Conservation (phyloP, 2,888 invertebrate species). For the Carterocephalus palaemon region DNA sequence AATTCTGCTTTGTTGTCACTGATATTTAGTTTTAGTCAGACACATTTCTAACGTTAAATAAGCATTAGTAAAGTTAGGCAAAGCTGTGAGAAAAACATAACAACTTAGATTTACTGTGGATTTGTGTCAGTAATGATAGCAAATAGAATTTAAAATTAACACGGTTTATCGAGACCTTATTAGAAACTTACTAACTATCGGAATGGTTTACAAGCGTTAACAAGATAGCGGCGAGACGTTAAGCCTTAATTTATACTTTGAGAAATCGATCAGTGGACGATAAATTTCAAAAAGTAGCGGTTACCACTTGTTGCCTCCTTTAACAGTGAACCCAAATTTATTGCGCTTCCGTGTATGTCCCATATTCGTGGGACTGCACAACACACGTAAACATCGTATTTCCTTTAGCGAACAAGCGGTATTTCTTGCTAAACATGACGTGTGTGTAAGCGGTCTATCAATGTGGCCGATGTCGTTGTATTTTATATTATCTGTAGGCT, state of each 20-base stretch:
- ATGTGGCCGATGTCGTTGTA: slow-evolving; percentile 19
- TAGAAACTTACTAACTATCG: slow-evolving; percentile 14
- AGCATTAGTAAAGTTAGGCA: too few species aligned
- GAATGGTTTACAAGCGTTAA: slow-evolving; percentile 19
- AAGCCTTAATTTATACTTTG: slow-evolving; percentile 24
- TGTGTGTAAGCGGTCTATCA: slow-evolving; percentile 21
- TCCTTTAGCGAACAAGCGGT: slow-evolving; percentile 16
- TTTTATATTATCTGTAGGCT: slow-evolving; percentile 24
- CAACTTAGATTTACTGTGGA: too few species aligned
- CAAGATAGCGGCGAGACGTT: slow-evolving; percentile 18
- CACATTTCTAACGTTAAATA: not conserved
- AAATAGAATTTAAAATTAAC: too few species aligned
- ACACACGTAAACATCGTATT: slow-evolving; percentile 10
- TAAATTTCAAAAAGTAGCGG: slow-evolving; percentile 19
- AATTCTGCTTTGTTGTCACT: not conserved
- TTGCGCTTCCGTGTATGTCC: slow-evolving; percentile 24
- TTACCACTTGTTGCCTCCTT: slow-evolving; percentile 18
- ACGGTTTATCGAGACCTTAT: slow-evolving; percentile 9
- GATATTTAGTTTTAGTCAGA: not conserved
- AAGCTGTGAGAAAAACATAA: too few species aligned
- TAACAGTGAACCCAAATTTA: slow-evolving; percentile 25
- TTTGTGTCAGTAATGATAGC: too few species aligned
- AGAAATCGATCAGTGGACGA: slow-evolving; percentile 19
- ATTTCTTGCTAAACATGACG: slow-evolving; percentile 23
- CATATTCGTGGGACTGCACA: slow-evolving; percentile 8